These are phyloP conservation scores for Melanchra persicariae DNA, from an alignment of 2,888 invertebrate species.

Conservation along the genomic window DNA sequence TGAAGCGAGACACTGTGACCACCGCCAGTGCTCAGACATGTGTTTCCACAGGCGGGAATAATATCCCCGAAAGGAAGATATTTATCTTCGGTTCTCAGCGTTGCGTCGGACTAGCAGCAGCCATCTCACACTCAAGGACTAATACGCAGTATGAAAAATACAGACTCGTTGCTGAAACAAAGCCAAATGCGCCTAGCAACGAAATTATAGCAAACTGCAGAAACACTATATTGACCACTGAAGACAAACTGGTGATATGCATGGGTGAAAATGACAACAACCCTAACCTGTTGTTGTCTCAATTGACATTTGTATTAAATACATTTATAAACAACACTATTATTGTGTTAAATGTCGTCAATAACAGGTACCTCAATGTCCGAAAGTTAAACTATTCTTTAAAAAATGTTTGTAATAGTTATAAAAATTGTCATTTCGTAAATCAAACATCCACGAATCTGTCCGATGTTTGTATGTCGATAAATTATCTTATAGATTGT, in stretches of 20 bases:
- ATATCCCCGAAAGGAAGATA: slow-evolving; percentile 23
- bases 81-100: slow-evolving; percentile 7
- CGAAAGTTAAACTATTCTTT: slow-evolving; percentile 1
- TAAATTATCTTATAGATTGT: slow-evolving; percentile 19
- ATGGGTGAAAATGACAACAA: slow-evolving; percentile 19
- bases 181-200: slow-evolving; percentile 1
- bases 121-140: neutral
- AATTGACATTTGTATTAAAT: neutral
- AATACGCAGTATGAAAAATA: slow-evolving; percentile 13
- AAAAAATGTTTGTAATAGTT: slow-evolving; percentile 12
- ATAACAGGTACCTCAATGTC: neutral
- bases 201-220: slow-evolving; percentile 12
- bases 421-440: slow-evolving; percentile 18
- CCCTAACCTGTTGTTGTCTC: neutral
- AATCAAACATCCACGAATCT: slow-evolving; percentile 3
- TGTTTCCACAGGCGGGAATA: no score
- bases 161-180: neutral
- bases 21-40: no score
- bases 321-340: neutral
- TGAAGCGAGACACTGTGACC: no score
- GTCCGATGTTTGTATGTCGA: slow-evolving; percentile 6
- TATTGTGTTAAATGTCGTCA: slow-evolving; percentile 2
- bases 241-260: slow-evolving; percentile 17
- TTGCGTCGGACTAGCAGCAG: neutral
- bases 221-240: neutral